Evolutionary conservation across 2,797 vertebrate species (phyloP).

Genomic region (Myiotriccus ornatus): DNA sequence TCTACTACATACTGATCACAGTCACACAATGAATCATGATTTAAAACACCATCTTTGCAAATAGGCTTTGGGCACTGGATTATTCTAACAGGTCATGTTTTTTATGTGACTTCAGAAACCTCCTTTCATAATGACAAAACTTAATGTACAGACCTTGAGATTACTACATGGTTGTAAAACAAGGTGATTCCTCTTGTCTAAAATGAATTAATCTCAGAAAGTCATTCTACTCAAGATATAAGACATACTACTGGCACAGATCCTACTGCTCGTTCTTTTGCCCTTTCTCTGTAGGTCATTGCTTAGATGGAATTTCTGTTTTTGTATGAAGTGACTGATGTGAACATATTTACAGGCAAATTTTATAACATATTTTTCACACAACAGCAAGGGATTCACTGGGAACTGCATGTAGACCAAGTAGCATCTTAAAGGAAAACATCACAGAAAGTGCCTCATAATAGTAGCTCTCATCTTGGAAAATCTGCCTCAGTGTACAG

Average conservation of each 20-base stretch:
- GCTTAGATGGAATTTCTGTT: conserved; percentile 48
- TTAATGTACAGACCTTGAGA: conserved; percentile 59
- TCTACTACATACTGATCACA: conserved; percentile 6
- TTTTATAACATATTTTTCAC: conserved; percentile 60
- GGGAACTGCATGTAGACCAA: conserved; percentile 30
- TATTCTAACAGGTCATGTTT: conserved; percentile 66
- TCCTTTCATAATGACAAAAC: conserved; percentile 37
- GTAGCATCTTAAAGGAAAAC: not conserved
- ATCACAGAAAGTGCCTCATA: not conserved
- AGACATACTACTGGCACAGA: not conserved
- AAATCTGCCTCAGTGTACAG: not conserved
- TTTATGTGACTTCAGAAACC: conserved; percentile 60
- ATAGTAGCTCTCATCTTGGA: not conserved
- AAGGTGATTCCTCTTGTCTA: conserved; percentile 63
- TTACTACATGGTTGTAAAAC: conserved; percentile 62
- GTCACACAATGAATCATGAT: conserved; percentile 38
- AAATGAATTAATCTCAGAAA: conserved; percentile 58
- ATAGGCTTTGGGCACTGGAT: conserved; percentile 23
- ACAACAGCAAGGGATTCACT: conserved; percentile 45
- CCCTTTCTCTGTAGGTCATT: conserved; percentile 43
- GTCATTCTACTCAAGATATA: not conserved
- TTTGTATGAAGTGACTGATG: conserved; percentile 57
- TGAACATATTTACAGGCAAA: conserved; percentile 50
- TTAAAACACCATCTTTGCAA: conserved; percentile 63
- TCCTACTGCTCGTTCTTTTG: conserved; percentile 26